phyloP scores from a whole-genome alignment of 2,797 vertebrate species.

The Eidolon dupreanum region DNA sequence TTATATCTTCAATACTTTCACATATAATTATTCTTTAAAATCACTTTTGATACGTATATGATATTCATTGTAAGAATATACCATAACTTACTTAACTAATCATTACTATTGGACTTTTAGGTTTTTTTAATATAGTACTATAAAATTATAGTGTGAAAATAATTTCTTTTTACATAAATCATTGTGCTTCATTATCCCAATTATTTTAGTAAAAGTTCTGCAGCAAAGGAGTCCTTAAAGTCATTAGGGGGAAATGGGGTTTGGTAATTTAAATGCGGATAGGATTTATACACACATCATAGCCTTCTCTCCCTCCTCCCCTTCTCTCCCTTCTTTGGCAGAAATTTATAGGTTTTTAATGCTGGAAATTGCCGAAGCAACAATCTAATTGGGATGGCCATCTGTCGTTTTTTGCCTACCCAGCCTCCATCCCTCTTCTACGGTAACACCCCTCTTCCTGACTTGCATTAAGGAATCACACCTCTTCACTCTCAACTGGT shows the following conservation, averaged over 20 bases:
- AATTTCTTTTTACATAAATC: neutral
- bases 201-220: neutral
- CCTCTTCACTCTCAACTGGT: neutral
- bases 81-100: constrained; percentile 3
- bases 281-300: neutral
- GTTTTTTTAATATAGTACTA: neutral
- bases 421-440: neutral
- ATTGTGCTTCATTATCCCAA: constrained; percentile 1
- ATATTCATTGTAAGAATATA: neutral
- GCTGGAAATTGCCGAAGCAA: neutral
- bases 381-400: neutral
- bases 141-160: neutral
- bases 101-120: neutral
- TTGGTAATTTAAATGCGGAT: neutral
- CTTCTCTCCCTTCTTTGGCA: neutral
- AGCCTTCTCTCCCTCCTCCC: neutral
- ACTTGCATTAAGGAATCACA: neutral
- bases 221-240: neutral
- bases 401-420: neutral
- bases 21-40: constrained; percentile 6
- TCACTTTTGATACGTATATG: neutral
- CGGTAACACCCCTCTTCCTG: neutral
- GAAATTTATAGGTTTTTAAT: neutral
- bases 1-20: neutral
- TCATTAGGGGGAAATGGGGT: neutral